These are phyloP conservation scores for Tuberolachnus salignus DNA, from an alignment of 2,888 invertebrate genomes.

Conservation along the genomic window DNA sequence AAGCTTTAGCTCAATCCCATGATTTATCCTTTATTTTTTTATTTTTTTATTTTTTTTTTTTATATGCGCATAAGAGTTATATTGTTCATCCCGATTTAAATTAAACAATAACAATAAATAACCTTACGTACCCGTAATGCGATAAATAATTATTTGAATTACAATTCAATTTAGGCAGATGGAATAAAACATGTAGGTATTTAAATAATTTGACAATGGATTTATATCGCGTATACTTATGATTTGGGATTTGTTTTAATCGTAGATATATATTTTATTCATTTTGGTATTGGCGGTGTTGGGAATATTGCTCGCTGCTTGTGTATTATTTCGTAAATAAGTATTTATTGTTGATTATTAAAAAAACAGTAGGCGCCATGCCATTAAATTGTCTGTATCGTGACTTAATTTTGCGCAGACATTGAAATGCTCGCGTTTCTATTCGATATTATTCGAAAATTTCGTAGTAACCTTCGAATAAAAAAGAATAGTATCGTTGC, in stretches of 20 bases:
- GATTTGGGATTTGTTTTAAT: background rate
- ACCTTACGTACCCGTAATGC: background rate
- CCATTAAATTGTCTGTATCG: too few relatives aligned
- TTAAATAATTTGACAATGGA: background rate
- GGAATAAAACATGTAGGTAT: background rate
- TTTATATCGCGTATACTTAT: background rate
- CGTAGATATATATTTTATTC: background rate
- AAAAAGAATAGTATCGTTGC: background rate
- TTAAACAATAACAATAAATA: slow-evolving; percentile 14
- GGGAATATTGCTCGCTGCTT: background rate
- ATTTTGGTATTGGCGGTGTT: background rate
- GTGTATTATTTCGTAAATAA: slow-evolving; percentile 55
- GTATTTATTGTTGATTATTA: slow-evolving; percentile 26
- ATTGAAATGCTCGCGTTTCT: background rate
- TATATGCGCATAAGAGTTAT: background rate
- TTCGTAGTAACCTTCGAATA: background rate
- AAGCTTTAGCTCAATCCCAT: background rate
- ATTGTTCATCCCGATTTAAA: background rate
- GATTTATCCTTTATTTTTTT: background rate
- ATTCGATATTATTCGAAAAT: background rate
- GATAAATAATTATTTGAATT: slow-evolving; percentile 2
- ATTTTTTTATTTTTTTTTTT: slow-evolving; percentile 5
- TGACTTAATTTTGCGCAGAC: background rate
- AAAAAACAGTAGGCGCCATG: too few relatives aligned
- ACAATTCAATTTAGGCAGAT: background rate